A percentile compares a stretch with the other conserved stretches of the same genome.
Evolutionary conservation across 2,113 vertebrate species (phyloP).

Genomic region (Rhadina sibilatrix): DNA sequence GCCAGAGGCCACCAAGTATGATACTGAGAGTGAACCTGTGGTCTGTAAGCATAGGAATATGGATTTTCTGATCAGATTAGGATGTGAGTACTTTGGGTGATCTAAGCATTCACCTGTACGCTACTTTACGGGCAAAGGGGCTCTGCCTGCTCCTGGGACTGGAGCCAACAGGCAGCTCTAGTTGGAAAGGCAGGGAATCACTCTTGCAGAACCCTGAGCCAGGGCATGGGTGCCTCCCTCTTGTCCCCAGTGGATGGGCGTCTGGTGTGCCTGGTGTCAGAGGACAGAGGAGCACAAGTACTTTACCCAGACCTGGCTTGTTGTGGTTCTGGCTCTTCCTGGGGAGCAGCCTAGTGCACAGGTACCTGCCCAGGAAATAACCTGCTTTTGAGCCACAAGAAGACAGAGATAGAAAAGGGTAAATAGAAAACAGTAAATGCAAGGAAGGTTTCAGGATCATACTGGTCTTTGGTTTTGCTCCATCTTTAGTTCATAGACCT

Average conservation of each 20-base stretch:
- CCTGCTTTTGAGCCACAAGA: background rate
- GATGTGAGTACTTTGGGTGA: background rate
- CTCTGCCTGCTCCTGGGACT: background rate
- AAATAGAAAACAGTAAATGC: background rate
- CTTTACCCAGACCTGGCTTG: background rate
- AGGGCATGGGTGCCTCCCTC: background rate
- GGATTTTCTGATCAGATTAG: background rate
- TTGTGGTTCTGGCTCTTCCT: background rate
- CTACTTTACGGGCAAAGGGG: fast-evolving
- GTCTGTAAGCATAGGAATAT: background rate
- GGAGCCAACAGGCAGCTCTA: background rate
- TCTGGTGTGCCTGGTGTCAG: background rate
- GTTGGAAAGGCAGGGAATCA: background rate
- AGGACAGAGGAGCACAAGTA: background rate
- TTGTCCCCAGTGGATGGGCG: background rate
- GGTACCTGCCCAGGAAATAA: background rate
- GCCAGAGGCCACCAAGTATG: background rate
- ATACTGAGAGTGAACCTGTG: background rate
- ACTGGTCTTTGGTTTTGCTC: background rate
- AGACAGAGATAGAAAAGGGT: background rate
- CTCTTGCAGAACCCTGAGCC: background rate
- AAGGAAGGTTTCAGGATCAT: background rate
- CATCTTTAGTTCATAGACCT: background rate
- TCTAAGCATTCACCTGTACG: background rate
- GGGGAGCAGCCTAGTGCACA: background rate